Percentiles rank a stretch among this genome's conserved stretches.
Evolutionary conservation across 2,888 invertebrate species (phyloP).

Genomic region (Quadroppia sp.): DNA sequence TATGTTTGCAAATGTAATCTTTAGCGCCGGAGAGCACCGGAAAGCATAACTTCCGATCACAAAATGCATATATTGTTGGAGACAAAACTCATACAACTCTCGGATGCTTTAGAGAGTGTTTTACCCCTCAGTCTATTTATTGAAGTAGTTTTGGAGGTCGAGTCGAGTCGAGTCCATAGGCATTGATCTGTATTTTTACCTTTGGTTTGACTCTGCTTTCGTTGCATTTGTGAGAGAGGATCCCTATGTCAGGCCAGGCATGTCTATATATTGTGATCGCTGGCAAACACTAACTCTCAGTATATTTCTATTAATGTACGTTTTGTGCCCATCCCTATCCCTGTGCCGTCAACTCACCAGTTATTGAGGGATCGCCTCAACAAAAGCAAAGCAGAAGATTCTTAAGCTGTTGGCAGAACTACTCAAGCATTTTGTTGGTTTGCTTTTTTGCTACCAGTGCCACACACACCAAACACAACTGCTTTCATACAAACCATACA

Average conservation of each 20-base stretch:
- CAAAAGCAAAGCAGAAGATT: constrained; percentile 16
- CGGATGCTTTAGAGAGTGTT: neutral
- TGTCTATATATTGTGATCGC: neutral
- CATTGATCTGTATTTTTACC: constrained; percentile 11
- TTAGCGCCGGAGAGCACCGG: constrained; percentile 10
- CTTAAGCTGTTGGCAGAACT: constrained; percentile 19
- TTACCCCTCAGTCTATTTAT: constrained; percentile 27
- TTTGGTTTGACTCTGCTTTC: neutral
- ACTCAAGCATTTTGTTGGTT: constrained; percentile 36
- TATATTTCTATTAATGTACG: constrained; percentile 2
- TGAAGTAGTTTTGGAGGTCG: constrained; percentile 34
- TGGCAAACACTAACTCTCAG: neutral
- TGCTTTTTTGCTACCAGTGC: constrained; percentile 33
- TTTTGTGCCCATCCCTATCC: constrained; percentile 15
- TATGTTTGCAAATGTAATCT: constrained; percentile 31
- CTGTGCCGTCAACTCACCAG: constrained; percentile 3
- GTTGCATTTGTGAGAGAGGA: no score
- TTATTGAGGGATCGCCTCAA: constrained; percentile 9
- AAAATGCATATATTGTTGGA: constrained; percentile 24
- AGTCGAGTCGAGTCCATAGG: neutral
- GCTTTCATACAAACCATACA: neutral
- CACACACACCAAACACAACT: constrained; percentile 12
- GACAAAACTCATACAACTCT: neutral
- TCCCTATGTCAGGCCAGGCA: neutral
- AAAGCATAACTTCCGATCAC: constrained; percentile 36